phyloP scores from a whole-genome alignment of 1,140 invertebrate species.

The Calycopis cecrops region DNA sequence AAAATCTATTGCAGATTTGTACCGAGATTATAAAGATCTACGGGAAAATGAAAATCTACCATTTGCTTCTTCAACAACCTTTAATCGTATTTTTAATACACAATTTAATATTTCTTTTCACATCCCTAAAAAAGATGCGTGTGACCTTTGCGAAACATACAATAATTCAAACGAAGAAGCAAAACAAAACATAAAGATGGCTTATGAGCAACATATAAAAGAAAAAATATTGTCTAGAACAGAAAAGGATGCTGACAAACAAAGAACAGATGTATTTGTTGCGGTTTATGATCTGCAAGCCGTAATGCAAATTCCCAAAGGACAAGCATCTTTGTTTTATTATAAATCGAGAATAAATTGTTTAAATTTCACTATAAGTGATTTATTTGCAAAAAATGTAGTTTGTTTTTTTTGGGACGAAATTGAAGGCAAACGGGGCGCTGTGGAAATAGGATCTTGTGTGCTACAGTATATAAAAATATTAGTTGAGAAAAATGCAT shows the following conservation, averaged over 20 bases:
- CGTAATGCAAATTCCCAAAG: conserved; percentile 24
- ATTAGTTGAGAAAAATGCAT: conserved; percentile 1
- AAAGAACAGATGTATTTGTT: conserved; percentile 28
- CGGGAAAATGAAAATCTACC: conserved; percentile 9
- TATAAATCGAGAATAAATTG: conserved; percentile 25
- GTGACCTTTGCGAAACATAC: conserved; percentile 11
- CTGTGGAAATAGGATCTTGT: conserved; percentile 12
- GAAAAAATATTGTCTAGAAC: conserved; percentile 30
- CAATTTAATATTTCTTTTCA: conserved; percentile 15
- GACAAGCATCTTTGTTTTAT: conserved; percentile 22
- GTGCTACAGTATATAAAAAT: conserved; percentile 1
- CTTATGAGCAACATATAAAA: conserved; percentile 24
- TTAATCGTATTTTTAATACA: conserved; percentile 17
- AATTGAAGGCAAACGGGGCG: conserved; percentile 35
- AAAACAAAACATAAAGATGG: not conserved
- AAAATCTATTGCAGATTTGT: conserved; percentile 16
- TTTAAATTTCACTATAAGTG: conserved; percentile 34
- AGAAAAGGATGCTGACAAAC: conserved; percentile 29
- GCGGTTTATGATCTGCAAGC: conserved; percentile 51
- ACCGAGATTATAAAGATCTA: conserved; percentile 18
- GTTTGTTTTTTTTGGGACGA: conserved; percentile 43
- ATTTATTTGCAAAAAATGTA: conserved; percentile 34
- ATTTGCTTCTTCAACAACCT: conserved; percentile 10
- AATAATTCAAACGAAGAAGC: conserved; percentile 11
- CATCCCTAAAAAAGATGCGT: conserved; percentile 9